These are phyloP conservation scores for Diloba caeruleocephala DNA, from an alignment of 2,888 invertebrate genomes.

Conservation along the genomic window DNA sequence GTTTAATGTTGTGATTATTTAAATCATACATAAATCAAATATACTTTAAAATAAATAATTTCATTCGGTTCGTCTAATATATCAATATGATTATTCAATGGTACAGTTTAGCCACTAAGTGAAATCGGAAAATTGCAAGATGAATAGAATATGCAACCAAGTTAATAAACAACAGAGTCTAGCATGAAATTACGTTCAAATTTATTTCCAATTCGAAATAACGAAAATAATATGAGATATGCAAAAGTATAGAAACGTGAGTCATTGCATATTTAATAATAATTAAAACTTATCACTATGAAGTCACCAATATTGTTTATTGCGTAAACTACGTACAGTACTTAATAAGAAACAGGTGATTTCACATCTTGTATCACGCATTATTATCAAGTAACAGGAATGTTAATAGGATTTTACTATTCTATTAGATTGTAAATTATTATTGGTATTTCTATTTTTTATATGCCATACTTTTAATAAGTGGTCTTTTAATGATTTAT, in stretches of 20 bases:
- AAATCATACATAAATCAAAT: no score
- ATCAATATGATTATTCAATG: no score
- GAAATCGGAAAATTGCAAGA: no score
- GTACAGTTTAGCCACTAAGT: no score
- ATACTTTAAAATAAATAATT: no score
- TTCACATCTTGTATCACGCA: constrained; percentile 13
- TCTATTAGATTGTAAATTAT: neutral
- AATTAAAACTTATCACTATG: constrained; percentile 20
- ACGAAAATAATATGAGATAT: constrained; percentile 2
- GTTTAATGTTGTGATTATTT: no score
- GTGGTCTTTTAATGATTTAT: no score
- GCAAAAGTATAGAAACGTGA: constrained; percentile 29
- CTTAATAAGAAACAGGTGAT: constrained; percentile 13
- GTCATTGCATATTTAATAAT: constrained; percentile 43
- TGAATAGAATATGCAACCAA: no score
- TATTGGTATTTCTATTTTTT: no score
- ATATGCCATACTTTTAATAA: constrained; percentile 2
- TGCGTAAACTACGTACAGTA: constrained; percentile 4
- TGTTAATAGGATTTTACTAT: constrained; percentile 15
- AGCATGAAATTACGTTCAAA: neutral
- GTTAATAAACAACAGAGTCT: no score
- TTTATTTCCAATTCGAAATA: constrained; percentile 21
- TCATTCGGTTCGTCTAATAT: no score
- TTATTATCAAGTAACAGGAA: constrained; percentile 13
- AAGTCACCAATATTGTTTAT: constrained; percentile 30